Percentiles rank a stretch among this genome's conserved stretches.
Evolutionary conservation across 2,113 vertebrate species (phyloP).

Genomic region (Climacteris rufus): DNA sequence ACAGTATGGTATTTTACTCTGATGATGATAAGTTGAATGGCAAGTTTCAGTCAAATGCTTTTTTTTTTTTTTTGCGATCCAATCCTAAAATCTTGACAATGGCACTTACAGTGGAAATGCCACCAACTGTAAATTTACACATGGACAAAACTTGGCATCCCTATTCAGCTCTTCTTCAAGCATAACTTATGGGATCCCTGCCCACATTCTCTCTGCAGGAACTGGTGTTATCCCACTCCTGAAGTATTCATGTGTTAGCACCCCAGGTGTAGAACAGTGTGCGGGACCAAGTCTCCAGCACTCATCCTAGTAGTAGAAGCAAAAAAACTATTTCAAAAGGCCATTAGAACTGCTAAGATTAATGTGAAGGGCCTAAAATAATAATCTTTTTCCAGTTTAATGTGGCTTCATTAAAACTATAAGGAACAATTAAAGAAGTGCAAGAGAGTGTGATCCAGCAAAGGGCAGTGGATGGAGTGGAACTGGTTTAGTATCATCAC

Average conservation of each 20-base stretch:
- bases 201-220: conserved; percentile 33
- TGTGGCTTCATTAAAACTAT: background rate
- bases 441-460: background rate
- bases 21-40: conserved; percentile 67
- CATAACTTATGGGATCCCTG: conserved; percentile 47
- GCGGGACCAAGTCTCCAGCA: background rate
- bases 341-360: background rate
- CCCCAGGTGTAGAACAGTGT: background rate
- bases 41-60: conserved; percentile 64
- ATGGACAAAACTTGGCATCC: conserved; percentile 48
- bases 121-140: conserved; percentile 65
- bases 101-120: conserved; percentile 65
- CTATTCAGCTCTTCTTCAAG: conserved; percentile 15
- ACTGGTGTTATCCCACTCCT: conserved; percentile 10
- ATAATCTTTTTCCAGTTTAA: background rate
- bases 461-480: background rate
- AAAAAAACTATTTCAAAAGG: background rate
- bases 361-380: background rate
- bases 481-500: background rate
- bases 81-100: conserved; percentile 68
- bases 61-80: background rate
- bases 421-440: background rate
- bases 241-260: conserved; percentile 4
- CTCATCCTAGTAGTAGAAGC: background rate
- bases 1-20: conserved; percentile 67